Base-by-base conservation (phyloP, 2,888 invertebrate species). In the Zootermopsis nevadensis region DNA sequence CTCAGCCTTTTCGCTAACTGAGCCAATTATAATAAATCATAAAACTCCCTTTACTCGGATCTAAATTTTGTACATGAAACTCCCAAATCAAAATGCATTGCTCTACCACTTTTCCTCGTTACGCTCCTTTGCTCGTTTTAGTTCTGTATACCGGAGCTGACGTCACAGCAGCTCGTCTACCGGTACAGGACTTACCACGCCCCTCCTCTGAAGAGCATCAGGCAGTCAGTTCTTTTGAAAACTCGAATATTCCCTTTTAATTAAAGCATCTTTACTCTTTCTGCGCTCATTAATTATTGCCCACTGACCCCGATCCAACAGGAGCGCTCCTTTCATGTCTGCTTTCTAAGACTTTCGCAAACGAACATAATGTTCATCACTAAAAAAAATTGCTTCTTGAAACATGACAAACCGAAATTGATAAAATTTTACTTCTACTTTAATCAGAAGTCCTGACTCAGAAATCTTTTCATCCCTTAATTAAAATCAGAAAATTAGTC, bases 251-350 rank as follows among this genome's bases (percentile, higher is more conserved):
- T 33, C 69, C 6, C 69, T 69, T 69, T 69, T 69, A 30, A 69
- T 69, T 69, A 69, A 69, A 69, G 6, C 22, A 69, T 69, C 69
- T 69, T 69, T 19, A 33, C 10, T 69, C 22, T 33, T 31, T 69
- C 69, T 69, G 69, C 33, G 19, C 69, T 69, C 69, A 33, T 2
- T 69, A 69, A 69, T 69, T 69, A 69, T 69, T 69, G 69, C 69
- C 33, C 69, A 69, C 10, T 69, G 69, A 69, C 69, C 33, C 69
- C 4, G 31, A 69, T 31, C 19, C 69, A 33, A 33, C 12, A 4
- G 33, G 12, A 69, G 69, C 30, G 19, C 19, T 48, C 48, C 12
- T 19, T 48, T 48, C 19, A 8, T 48, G n/a, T 60, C 60, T 6
- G n/a, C 27, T 0, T 27, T 24, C 6, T n/a, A 60, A 60, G 60